Percentiles rank a stretch among this genome's conserved stretches.
phyloP scores from a whole-genome alignment of 1,140 invertebrate species.

The Drosophila pectinifera region DNA sequence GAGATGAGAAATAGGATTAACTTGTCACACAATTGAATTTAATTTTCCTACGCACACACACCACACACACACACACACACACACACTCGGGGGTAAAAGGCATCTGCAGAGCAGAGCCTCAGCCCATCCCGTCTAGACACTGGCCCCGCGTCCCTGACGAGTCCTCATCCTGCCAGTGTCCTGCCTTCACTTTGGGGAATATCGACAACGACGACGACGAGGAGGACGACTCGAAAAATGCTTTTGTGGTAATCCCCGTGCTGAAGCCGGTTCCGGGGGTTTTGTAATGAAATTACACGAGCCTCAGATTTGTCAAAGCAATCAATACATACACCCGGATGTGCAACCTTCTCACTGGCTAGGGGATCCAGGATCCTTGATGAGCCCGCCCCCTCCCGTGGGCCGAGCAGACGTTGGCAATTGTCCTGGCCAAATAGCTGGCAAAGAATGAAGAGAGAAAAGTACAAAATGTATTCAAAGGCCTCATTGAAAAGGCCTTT shows the following conservation, averaged over 20 bases:
- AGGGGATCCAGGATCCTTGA: conserved; percentile 20
- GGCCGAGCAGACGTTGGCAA: conserved; percentile 11
- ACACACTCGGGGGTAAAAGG: conserved; percentile 29
- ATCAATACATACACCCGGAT: conserved; percentile 62
- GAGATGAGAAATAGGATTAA: conserved; percentile 84
- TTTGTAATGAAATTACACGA: conserved; percentile 75
- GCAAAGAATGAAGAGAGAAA: neutral
- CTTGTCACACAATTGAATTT: conserved; percentile 85
- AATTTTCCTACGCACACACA: conserved; percentile 70
- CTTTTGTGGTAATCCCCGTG: conserved; percentile 65
- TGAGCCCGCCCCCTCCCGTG: conserved; percentile 7
- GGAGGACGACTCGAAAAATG: conserved; percentile 45
- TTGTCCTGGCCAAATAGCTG: conserved; percentile 19
- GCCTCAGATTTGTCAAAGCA: conserved; percentile 78
- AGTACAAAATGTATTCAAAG: conserved; percentile 11
- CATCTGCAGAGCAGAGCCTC: conserved; percentile 48
- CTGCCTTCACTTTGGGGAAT: conserved; percentile 68
- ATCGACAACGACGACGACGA: conserved; percentile 1
- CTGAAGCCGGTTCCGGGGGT: conserved; percentile 26
- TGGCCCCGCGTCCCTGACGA: neutral
- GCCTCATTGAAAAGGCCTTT: conserved; percentile 1
- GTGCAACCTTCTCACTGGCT: conserved; percentile 34
- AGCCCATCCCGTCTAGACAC: conserved; percentile 18
- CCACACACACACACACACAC: neutral
- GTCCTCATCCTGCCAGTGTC: conserved; percentile 24